Base-by-base conservation (phyloP, 2,888 invertebrate species). In the Endomychus coccineus region DNA sequence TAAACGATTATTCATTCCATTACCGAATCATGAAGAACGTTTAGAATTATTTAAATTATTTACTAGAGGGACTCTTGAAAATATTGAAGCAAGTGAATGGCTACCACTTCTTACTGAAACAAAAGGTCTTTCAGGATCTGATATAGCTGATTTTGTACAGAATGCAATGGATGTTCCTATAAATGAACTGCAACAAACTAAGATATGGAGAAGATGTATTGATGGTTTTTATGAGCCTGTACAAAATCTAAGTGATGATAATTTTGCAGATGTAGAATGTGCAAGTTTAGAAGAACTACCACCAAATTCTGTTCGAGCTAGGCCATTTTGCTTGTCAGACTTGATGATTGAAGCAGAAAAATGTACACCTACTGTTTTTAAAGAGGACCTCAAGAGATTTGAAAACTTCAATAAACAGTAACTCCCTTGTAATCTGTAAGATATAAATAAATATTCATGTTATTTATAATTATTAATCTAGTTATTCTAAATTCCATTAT, bases 121-220 rank as follows among this genome's bases (percentile, higher is more conserved):
- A 2, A 68, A 71, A 11, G 73, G 73, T 1, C 72, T 64, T 51
- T 73, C 74, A 6, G 71, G 73, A 5, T 71, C 73, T 25, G 75
- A 76, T 55, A 59, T 76, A n/a, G 58, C 66, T 2, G 62, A 63
- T 45, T 46, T 74, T 28, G 62, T 69, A 0, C 59, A 67, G 24
- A 62, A 56, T 21, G 71, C 71, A 1, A 44, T 69, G 17, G 62
- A 67, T 45, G 54, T 66, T 39, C 74, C 74, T 4, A 55, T 75
- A 24, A 57, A 64, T 35, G 70, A 73, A 45, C 54, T 75, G 13
- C 62, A 68, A 42, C 52, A 54, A 9, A 56, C 59, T n/a, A 57
- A 49, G 17, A 45, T 59, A 29, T 70, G 70, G 70, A 56, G 50
- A 33, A 27, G 36, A n/a, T 49, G 48, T 14, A 22, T 45, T 11